Conservation (phyloP, 2,113 vertebrate genomes). For the Takifugu flavidus region DNA sequence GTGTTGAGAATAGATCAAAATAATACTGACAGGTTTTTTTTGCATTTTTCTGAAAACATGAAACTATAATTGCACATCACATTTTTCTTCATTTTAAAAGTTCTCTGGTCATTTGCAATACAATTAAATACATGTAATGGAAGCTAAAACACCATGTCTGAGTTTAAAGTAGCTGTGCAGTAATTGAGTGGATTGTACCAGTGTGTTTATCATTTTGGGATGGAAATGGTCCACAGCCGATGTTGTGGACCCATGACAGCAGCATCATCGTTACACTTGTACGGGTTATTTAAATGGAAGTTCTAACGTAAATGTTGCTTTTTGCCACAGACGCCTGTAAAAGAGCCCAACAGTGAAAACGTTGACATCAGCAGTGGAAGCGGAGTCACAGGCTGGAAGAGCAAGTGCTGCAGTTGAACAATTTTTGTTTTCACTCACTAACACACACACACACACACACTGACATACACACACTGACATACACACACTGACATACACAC, state of each 20-base stretch:
- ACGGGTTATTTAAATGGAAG: background rate
- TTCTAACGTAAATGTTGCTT: background rate
- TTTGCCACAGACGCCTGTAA: conserved; percentile 87
- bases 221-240: no score
- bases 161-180: no score
- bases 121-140: no score
- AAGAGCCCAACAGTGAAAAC: conserved; percentile 99
- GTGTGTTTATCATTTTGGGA: no score
- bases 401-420: conserved; percentile 95
- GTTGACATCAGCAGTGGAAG: conserved; percentile 96
- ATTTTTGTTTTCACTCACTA: conserved; percentile 55
- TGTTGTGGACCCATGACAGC: background rate
- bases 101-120: no score
- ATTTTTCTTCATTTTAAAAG: no score
- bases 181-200: no score
- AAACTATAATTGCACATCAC: no score
- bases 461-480: conserved; percentile 7
- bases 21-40: no score
- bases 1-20: no score
- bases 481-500: conserved; percentile 14
- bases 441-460: conserved; percentile 37
- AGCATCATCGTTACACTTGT: background rate
- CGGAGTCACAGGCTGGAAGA: conserved; percentile 97
- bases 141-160: no score
- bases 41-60: no score